Evolutionary conservation across 2,113 vertebrate species (phyloP), one percentile per base, ranked within the genome.

Genomic region (Andinoacara biseriatus): DNA sequence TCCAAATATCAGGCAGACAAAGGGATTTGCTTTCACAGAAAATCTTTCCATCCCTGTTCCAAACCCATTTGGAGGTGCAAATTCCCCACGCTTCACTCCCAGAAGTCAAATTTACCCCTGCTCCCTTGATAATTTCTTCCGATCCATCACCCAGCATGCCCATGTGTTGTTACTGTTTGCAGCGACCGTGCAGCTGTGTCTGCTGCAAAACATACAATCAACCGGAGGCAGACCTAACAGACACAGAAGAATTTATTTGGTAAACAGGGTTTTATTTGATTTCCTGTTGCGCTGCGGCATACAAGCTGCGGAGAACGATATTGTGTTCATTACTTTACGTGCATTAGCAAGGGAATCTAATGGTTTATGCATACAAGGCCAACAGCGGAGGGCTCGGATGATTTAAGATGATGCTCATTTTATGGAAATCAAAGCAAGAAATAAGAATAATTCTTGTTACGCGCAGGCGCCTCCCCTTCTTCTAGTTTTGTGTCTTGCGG

Each of bases 401-500:
- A 95, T 94, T 91, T 93, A 95, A 87, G 93, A 89, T 95, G 87
- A 96, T 95, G 94, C 89, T 90, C 83, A 56, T 94, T 95, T 95
- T 95, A 96, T 95, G 95, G 93, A 95, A 95, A 96, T 95, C 86
- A 93, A 94, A 93, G 88, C 89, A n/a, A 91, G 88, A 89, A 94
- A 93, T 93, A 90, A 95, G 93, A 89, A 75, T 6, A 81, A 80
- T 62, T 80, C 60, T 82, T 11, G 76, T 80, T 82, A 74, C 1
- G 7, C 85, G 56, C 63, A 79, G 78, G 58, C 54, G 56, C 84
- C 52, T 69, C 33, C 58, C 61, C 65, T 63, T 63, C 62, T 61
- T 49, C 74, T 74, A 60, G n/a, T 59, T 78, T 46, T 63, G 33
- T 67, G 40, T 85, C 62, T 60, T 35, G 29, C 81, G 31, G 74